These are phyloP conservation scores for Scaptomyza parva DNA, from an alignment of 2,888 invertebrate genomes.

Conservation along the genomic window DNA sequence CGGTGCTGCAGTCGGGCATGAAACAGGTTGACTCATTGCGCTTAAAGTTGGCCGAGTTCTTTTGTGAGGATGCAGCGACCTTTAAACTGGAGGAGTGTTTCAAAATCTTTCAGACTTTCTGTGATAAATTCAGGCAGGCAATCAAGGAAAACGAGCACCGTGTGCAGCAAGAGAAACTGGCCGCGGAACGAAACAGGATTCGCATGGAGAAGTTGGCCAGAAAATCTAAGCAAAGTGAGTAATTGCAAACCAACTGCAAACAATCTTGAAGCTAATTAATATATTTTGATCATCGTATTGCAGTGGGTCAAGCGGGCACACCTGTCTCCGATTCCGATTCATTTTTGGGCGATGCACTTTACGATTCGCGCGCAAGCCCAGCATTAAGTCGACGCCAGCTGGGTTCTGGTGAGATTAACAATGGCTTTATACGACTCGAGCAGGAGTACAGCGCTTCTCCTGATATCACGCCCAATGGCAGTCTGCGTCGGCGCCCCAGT, in stretches of 20 bases:
- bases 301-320: conserved; percentile 89
- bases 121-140: conserved; percentile 93
- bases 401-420: conserved; percentile 86
- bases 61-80: conserved; percentile 95
- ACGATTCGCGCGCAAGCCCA: conserved; percentile 91
- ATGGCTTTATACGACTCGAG: conserved; percentile 76
- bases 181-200: conserved; percentile 90
- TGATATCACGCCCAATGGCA: conserved; percentile 96
- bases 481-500: conserved; percentile 91
- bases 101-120: conserved; percentile 94
- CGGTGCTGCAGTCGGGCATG: conserved; percentile 91
- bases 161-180: conserved; percentile 93
- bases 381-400: conserved; percentile 88
- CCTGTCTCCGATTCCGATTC: conserved; percentile 91
- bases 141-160: conserved; percentile 94
- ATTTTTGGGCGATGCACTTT: conserved; percentile 90
- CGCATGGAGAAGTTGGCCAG: conserved; percentile 90
- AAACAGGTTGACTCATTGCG: conserved; percentile 92
- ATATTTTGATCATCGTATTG: not conserved
- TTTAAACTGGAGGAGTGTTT: conserved; percentile 98
- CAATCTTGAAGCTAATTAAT: not conserved
- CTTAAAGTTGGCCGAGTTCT: conserved; percentile 93
- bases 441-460: conserved; percentile 81
- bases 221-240: conserved; percentile 87
- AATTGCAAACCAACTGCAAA: not conserved